Evolutionary conservation across 2,797 vertebrate species (phyloP).

Genomic region (Helostoma temminkii): DNA sequence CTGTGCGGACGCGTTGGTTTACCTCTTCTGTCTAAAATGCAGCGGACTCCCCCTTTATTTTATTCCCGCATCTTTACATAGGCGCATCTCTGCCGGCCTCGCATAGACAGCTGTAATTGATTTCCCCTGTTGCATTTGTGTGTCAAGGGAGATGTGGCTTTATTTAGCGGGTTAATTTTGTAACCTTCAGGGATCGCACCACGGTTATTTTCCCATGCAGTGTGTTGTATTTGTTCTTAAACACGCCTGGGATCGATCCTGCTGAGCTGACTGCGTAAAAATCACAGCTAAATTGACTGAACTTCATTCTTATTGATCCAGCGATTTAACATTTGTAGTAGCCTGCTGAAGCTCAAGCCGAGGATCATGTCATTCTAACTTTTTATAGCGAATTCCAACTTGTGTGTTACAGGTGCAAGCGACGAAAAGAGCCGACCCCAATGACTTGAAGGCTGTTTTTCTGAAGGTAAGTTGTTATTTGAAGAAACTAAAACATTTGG

Average conservation of each 20-base stretch:
- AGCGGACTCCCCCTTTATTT: slow-evolving; percentile 35
- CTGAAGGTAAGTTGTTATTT: slow-evolving; percentile 90
- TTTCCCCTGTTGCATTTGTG: slow-evolving; percentile 57
- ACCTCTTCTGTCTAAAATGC: slow-evolving; percentile 26
- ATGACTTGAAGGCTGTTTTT: slow-evolving; percentile 91
- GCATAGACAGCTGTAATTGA: slow-evolving; percentile 56
- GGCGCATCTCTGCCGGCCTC: slow-evolving; percentile 73
- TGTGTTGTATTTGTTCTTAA: slow-evolving; percentile 10
- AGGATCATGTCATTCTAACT: not conserved
- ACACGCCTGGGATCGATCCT: slow-evolving; percentile 36
- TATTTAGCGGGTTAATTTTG: slow-evolving; percentile 12
- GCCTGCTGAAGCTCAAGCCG: not conserved
- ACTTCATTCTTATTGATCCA: slow-evolving; percentile 35
- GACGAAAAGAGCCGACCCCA: slow-evolving; percentile 92
- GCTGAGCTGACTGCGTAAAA: slow-evolving; percentile 22
- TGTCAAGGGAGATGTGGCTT: slow-evolving; percentile 17
- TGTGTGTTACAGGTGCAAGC: slow-evolving; percentile 87
- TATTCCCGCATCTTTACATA: slow-evolving; percentile 55
- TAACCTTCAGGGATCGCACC: not conserved
- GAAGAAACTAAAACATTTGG: slow-evolving; percentile 1
- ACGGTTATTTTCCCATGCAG: slow-evolving; percentile 26
- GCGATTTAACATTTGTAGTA: not conserved
- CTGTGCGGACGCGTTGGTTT: slow-evolving; percentile 38
- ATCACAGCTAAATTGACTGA: slow-evolving; percentile 45
- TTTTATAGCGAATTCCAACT: slow-evolving; percentile 18